Evolutionary conservation across 1,140 invertebrate genomes (phyloP).

Genomic region (Calliphora vicina): DNA sequence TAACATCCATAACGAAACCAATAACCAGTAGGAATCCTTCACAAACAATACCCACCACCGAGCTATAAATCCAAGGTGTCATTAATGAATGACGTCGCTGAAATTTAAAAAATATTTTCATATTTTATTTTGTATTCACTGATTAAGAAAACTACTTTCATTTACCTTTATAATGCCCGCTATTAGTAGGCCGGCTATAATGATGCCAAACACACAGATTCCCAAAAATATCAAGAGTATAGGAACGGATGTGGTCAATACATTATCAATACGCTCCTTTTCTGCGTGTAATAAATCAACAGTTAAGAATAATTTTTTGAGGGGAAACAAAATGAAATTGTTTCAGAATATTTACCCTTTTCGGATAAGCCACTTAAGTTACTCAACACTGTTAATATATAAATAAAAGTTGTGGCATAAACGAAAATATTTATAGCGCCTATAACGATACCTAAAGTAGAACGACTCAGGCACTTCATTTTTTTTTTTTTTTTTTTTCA

Average conservation of each 20-base stretch:
- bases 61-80: not conserved
- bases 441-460: not conserved
- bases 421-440: not conserved
- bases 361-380: not conserved
- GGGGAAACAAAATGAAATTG: too few relatives aligned
- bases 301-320: too few relatives aligned
- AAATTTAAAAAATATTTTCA: not conserved
- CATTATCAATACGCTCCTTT: not conserved
- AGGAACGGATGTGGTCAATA: not conserved
- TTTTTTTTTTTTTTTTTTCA: too few relatives aligned
- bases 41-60: not conserved
- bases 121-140: too few relatives aligned
- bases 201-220: not conserved
- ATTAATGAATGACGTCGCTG: not conserved
- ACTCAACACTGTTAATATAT: not conserved
- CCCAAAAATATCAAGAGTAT: not conserved
- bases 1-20: not conserved
- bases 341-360: not conserved
- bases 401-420: not conserved
- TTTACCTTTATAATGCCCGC: not conserved
- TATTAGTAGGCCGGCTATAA: not conserved
- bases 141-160: too few relatives aligned
- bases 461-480: not conserved
- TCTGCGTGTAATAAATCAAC: not conserved
- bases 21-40: not conserved